phyloP scores from a whole-genome alignment of 2,888 invertebrate genomes.

The Caenorhabditis imperialis region DNA sequence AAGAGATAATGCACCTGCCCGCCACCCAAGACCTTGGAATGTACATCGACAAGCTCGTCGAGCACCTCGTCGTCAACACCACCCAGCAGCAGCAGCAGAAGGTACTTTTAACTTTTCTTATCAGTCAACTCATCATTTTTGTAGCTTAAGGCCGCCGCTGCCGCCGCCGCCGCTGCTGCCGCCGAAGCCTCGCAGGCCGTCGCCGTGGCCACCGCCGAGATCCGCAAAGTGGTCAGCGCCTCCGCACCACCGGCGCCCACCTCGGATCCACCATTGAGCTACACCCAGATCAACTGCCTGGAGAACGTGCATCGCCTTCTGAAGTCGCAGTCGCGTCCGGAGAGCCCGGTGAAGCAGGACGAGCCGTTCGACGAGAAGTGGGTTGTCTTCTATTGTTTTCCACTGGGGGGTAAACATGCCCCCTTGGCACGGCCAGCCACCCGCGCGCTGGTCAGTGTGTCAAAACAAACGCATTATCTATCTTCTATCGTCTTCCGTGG shows the following conservation, averaged over 20 bases:
- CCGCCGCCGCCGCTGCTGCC: constrained; percentile 34
- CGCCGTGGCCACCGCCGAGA: constrained; percentile 33
- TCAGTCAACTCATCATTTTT: neutral
- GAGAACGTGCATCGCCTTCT: constrained; percentile 77
- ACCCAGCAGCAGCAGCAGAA: constrained; percentile 50
- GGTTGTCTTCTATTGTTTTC: constrained; percentile 19
- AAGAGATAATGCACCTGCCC: constrained; percentile 14
- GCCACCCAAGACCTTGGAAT: constrained; percentile 54
- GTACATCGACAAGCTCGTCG: constrained; percentile 69
- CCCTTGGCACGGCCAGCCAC: constrained; percentile 41
- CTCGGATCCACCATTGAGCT: constrained; percentile 59
- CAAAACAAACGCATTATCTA: constrained; percentile 54
- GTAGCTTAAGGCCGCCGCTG: constrained; percentile 23
- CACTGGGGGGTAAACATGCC: constrained; percentile 22
- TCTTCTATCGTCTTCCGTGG: constrained; percentile 7
- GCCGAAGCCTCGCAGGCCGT: constrained; percentile 51
- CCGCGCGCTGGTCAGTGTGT: constrained; percentile 37
- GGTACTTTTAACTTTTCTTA: neutral
- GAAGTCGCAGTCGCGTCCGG: constrained; percentile 69
- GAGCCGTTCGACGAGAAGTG: constrained; percentile 56
- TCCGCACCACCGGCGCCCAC: constrained; percentile 15
- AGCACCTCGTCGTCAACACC: constrained; percentile 64
- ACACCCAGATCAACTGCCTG: constrained; percentile 76
- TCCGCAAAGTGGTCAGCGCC: constrained; percentile 27
- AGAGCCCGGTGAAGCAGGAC: constrained; percentile 47